Evolutionary conservation across 2,797 vertebrate species (phyloP), one percentile per base, ranked within the genome.

Genomic region (Poeciliopsis presidionis): DNA sequence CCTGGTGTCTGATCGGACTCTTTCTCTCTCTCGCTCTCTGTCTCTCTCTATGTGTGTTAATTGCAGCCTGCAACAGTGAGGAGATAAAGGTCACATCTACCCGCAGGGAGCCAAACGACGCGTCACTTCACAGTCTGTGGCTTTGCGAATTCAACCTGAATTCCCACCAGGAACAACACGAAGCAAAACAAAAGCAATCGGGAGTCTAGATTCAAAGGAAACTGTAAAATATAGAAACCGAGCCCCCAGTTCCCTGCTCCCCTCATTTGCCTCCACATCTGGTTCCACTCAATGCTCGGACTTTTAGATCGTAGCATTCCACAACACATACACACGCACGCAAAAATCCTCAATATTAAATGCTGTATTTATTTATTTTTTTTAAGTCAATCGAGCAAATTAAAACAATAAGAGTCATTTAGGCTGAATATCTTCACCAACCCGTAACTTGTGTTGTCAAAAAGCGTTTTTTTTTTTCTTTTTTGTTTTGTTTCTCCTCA

Each of bases 201-300:
- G 73, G 74, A 84, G 43, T 61, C 45, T 57, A 13, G n/a, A 13
- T n/a, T 28, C 77, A 25, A 20, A 4, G 11, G 20, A 69, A 51
- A 69, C 65, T 49, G 77, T 41, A 75, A 25, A 59, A 69, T 78
- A 73, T 73, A 86, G 82, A 82, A 77, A 75, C 25, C 74, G 77
- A 84, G 73, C 71, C 86, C 88, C 80, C 84, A 28, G 53, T 61
- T 88, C 82, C 79, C 79, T 70, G 73, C 76, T 39, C 89, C 84
- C 87, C 80, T 46, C n/a, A 33, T 84, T 76, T 83, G 72, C 77
- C 83, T 86, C 79, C 86, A 96, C 96, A 96, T 96, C 96, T 96
- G 96, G 91, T 95, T 96, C 93, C 93, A 96, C 95, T 96, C 95
- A 95, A 87, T 79, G 79, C 93, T 94, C 90, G 93, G 94, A 94